Evolutionary conservation across 2,797 vertebrate species (phyloP).

Genomic region (Cyprinella venusta): DNA sequence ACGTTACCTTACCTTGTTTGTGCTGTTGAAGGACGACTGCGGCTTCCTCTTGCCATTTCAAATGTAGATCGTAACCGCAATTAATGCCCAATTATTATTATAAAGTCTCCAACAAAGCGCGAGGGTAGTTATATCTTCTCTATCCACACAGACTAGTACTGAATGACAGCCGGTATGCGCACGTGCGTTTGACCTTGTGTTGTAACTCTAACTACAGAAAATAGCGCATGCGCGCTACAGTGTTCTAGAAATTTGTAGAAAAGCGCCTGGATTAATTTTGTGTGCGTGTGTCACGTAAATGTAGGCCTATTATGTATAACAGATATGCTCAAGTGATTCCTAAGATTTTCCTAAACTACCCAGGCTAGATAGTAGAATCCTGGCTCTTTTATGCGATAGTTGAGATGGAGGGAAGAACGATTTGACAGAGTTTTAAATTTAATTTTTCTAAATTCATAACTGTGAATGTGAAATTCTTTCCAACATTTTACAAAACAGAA

Average conservation of each 20-base stretch:
- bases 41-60: constrained; percentile 77
- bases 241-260: constrained; percentile 33
- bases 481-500: not conserved
- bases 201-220: no score
- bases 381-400: not conserved
- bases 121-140: not conserved
- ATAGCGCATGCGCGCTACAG: constrained; percentile 58
- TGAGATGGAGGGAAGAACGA: not conserved
- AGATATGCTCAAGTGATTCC: not conserved
- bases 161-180: not conserved
- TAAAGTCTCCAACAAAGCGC: not conserved
- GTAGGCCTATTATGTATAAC: not conserved
- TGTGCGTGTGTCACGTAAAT: not conserved
- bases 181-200: constrained; percentile 66
- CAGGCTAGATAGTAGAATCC: not conserved
- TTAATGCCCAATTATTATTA: not conserved
- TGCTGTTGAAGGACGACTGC: constrained; percentile 70
- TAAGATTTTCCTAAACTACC: not conserved
- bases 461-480: not conserved
- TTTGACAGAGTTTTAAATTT: not conserved
- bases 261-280: not conserved
- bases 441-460: not conserved
- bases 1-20: constrained; percentile 78
- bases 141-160: not conserved
- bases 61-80: not conserved